Percentiles rank a stretch among this genome's conserved stretches.
Evolutionary conservation across 2,113 vertebrate species (phyloP).

Genomic region (Tichodroma muraria): DNA sequence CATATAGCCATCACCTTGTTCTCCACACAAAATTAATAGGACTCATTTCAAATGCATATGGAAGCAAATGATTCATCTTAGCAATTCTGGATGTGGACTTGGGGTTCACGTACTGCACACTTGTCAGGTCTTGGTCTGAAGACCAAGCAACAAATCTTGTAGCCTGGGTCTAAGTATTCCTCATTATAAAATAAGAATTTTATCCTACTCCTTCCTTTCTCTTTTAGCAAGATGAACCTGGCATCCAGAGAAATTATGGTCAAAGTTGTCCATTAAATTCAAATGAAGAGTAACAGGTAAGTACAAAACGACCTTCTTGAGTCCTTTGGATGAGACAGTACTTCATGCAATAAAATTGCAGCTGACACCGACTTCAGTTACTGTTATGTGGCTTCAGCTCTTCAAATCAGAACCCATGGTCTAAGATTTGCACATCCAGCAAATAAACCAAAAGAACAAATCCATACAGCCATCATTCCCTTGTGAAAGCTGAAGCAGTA

Average conservation of each 20-base stretch:
- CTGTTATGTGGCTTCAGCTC: background rate
- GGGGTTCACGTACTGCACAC: fast-evolving
- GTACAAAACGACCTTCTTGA: background rate
- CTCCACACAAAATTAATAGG: background rate
- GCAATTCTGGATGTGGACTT: background rate
- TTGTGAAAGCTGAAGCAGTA: background rate
- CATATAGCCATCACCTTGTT: fast-evolving
- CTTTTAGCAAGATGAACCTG: background rate
- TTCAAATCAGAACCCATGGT: background rate
- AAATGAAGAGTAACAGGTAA: background rate
- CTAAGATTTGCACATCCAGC: background rate
- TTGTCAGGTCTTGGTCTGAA: background rate
- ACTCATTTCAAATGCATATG: background rate
- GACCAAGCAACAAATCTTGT: background rate
- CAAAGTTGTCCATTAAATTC: background rate
- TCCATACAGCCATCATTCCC: background rate
- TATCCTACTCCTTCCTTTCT: background rate
- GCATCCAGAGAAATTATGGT: background rate
- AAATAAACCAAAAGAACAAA: background rate
- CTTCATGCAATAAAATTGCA: background rate
- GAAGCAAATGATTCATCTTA: background rate
- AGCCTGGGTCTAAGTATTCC: background rate
- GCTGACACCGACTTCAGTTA: background rate
- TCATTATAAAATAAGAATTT: background rate
- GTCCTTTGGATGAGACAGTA: background rate